phyloP scores from a whole-genome alignment of 2,888 invertebrate species.

The Spisula subtruncata region DNA sequence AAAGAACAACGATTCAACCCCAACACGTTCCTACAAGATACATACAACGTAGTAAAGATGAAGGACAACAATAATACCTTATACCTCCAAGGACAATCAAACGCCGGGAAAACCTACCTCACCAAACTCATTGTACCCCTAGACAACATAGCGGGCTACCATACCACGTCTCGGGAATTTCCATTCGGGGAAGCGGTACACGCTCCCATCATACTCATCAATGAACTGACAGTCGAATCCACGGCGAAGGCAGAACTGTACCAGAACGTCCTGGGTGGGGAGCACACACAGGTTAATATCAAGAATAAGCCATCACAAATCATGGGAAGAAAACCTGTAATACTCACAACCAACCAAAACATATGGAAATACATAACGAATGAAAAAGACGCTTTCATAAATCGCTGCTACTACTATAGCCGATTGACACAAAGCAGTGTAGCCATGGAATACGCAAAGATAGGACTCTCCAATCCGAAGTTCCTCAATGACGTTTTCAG shows the following conservation, averaged over 20 bases:
- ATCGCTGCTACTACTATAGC: neutral
- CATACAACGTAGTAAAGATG: neutral
- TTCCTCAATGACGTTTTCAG: neutral
- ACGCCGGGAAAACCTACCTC: constrained; percentile 9
- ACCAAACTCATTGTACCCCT: neutral
- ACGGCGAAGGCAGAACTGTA: neutral
- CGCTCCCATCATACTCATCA: neutral
- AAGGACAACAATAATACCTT: neutral
- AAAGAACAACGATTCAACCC: neutral
- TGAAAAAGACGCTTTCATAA: neutral
- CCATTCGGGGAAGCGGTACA: neutral
- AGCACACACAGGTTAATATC: neutral
- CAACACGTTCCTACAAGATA: neutral
- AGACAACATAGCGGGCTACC: neutral
- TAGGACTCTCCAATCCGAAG: neutral
- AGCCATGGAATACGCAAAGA: neutral
- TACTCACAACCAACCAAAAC: neutral
- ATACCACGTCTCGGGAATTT: neutral
- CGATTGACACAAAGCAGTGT: neutral
- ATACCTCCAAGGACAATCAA: neutral
- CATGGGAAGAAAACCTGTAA: neutral
- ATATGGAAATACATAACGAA: neutral
- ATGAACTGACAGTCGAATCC: constrained; percentile 5
- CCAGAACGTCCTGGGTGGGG: constrained; percentile 21
- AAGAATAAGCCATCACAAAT: neutral